Percentiles rank a stretch among this genome's conserved stretches.
phyloP scores from a whole-genome alignment of 2,888 invertebrate species.

The Megamerina dolium region DNA sequence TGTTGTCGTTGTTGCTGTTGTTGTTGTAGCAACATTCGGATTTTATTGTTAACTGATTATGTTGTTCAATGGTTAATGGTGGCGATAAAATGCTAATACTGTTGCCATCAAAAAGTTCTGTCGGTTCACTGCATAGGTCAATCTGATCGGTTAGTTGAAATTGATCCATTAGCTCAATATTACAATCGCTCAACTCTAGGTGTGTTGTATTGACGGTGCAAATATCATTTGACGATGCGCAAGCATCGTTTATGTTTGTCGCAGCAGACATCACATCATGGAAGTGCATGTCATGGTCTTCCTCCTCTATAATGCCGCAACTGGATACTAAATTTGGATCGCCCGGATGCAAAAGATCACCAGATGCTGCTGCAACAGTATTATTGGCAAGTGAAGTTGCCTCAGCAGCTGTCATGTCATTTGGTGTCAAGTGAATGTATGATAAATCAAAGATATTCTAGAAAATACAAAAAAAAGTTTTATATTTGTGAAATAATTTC shows the following conservation, averaged over 20 bases:
- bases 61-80: background rate
- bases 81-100: slow-evolving; percentile 23
- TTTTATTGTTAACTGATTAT: background rate
- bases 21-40: background rate
- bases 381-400: background rate
- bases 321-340: slow-evolving; percentile 38
- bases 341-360: slow-evolving; percentile 29
- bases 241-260: slow-evolving; percentile 1
- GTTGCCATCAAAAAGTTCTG: slow-evolving; percentile 30
- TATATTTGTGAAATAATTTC: slow-evolving; percentile 10
- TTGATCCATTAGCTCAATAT: slow-evolving; percentile 47
- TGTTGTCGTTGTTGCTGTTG: background rate
- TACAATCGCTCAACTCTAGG: slow-evolving; percentile 43
- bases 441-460: slow-evolving; percentile 38
- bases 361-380: slow-evolving; percentile 5
- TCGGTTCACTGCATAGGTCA: slow-evolving; percentile 36
- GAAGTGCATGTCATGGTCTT: slow-evolving; percentile 21
- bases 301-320: slow-evolving; percentile 28
- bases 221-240: background rate
- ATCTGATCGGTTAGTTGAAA: slow-evolving; percentile 44
- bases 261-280: slow-evolving; percentile 3
- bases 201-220: slow-evolving; percentile 22
- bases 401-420: slow-evolving; percentile 2
- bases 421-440: slow-evolving; percentile 32
- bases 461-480: slow-evolving; percentile 6